Evolutionary conservation across 2,113 vertebrate species (phyloP).

Genomic region (Cyprinodon tularosa): DNA sequence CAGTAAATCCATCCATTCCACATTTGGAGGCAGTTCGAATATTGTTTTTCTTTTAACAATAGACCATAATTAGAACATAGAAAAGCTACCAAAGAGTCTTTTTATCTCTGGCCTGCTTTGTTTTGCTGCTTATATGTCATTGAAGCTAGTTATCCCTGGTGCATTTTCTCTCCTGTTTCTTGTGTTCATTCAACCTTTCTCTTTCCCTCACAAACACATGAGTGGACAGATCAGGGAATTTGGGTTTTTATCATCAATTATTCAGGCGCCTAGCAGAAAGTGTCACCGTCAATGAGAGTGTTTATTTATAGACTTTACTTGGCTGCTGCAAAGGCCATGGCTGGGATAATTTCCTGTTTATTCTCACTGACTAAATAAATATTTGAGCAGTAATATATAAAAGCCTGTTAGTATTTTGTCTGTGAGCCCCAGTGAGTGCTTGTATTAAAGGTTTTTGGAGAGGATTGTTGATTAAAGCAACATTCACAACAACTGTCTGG

Average conservation of each 20-base stretch:
- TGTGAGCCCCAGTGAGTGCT: not conserved
- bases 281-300: constrained; percentile 36
- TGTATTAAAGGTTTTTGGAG: not conserved
- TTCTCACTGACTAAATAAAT: not conserved
- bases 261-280: constrained; percentile 51
- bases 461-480: no score
- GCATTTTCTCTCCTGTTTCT: constrained; percentile 26
- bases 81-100: constrained; percentile 24
- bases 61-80: constrained; percentile 38
- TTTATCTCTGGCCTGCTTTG: constrained; percentile 43
- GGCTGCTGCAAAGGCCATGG: constrained; percentile 1
- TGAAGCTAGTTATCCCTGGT: constrained; percentile 6
- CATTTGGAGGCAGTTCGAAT: not conserved
- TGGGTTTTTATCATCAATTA: constrained; percentile 41
- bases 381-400: not conserved
- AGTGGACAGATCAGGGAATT: constrained; percentile 12
- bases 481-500: no score
- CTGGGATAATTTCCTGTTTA: constrained; percentile 21
- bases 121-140: constrained; percentile 23
- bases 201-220: constrained; percentile 4
- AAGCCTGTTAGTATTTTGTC: not conserved
- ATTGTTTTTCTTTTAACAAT: constrained; percentile 35
- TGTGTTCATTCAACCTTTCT: constrained; percentile 10
- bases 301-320: constrained; percentile 40
- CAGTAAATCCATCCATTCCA: constrained; percentile 9